Evolutionary conservation across 2,888 invertebrate genomes (phyloP).

Genomic region (Polydrusus tereticollis): DNA sequence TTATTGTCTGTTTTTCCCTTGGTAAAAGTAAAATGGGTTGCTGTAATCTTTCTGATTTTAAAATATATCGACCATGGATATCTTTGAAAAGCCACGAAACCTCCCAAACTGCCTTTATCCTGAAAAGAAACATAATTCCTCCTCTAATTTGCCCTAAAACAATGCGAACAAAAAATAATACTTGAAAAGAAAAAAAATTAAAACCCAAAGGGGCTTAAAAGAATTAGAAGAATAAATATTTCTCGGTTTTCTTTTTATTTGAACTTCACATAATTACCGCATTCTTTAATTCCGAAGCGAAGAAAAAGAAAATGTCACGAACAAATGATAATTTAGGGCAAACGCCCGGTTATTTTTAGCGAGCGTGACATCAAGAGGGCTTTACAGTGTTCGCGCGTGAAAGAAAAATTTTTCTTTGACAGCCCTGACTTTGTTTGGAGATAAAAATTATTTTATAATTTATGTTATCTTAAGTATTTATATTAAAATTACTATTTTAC

Average conservation of each 20-base stretch:
- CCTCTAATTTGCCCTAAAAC: slow-evolving; percentile 11
- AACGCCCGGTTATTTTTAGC: slow-evolving; percentile 45
- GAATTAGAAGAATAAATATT: slow-evolving; percentile 44
- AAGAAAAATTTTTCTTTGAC: slow-evolving; percentile 12
- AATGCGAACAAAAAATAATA: slow-evolving; percentile 17
- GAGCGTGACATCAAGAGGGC: slow-evolving; percentile 33
- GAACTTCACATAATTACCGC: slow-evolving; percentile 42
- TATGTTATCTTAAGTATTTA: no score
- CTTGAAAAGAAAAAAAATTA: slow-evolving; percentile 14
- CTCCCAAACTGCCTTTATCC: no score
- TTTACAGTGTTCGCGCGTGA: slow-evolving; percentile 15
- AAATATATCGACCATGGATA: no score
- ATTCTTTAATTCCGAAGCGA: slow-evolving; percentile 45
- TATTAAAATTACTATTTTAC: no score
- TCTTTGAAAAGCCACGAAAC: no score
- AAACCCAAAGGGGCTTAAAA: slow-evolving; percentile 1
- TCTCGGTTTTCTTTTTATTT: slow-evolving; percentile 30
- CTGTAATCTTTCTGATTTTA: no score
- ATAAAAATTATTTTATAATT: slow-evolving; percentile 11
- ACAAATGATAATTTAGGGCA: slow-evolving; percentile 48
- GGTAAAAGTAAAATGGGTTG: no score
- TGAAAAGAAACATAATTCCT: neutral
- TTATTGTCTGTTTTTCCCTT: no score
- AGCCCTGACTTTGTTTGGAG: neutral
- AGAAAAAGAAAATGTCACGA: slow-evolving; percentile 47